A percentile compares a stretch with the other conserved stretches of the same genome.
Conservation (phyloP, 2,113 vertebrate species). For the pig (Sus scrofa) region DNA sequence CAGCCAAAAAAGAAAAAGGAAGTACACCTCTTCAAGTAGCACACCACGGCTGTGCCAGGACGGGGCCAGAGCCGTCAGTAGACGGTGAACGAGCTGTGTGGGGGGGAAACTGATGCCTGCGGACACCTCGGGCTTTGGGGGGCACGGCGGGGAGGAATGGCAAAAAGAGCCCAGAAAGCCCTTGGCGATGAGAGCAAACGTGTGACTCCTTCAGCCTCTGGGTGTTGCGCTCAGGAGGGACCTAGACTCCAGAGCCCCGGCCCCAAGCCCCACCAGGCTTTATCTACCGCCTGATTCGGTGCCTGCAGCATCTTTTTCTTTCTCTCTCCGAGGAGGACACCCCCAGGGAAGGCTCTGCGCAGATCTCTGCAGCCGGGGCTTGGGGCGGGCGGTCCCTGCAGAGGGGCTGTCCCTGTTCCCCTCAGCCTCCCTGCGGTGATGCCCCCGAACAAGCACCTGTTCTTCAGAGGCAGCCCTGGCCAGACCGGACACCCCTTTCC, state of each 20-base stretch:
- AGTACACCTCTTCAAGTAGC: too few species aligned
- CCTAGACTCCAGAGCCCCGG: accelerated
- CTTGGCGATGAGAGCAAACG: accelerated
- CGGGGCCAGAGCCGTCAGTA: too few species aligned
- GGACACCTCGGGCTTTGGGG: too few species aligned
- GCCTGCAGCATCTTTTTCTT: not conserved
- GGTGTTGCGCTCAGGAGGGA: not conserved
- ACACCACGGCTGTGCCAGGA: too few species aligned
- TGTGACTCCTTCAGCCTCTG: not conserved
- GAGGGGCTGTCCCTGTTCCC: not conserved
- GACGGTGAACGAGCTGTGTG: accelerated
- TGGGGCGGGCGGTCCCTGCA: too few species aligned
- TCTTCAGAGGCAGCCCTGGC: not conserved
- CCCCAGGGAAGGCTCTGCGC: not conserved
- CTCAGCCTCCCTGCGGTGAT: not conserved
- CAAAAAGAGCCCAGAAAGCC: not conserved
- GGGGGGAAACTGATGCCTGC: not conserved
- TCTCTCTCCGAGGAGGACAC: not conserved
- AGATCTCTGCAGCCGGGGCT: not conserved
- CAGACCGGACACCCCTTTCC: accelerated
- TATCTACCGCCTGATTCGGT: not conserved
- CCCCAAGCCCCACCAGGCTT: not conserved
- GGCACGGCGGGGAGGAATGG: too few species aligned
- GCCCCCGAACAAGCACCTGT: not conserved
- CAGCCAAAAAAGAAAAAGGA: too few species aligned